A percentile compares a stretch with the other conserved stretches of the same genome.
Conservation (phyloP, 92 coral and sea anemone species). For the Bergia sp. region DNA sequence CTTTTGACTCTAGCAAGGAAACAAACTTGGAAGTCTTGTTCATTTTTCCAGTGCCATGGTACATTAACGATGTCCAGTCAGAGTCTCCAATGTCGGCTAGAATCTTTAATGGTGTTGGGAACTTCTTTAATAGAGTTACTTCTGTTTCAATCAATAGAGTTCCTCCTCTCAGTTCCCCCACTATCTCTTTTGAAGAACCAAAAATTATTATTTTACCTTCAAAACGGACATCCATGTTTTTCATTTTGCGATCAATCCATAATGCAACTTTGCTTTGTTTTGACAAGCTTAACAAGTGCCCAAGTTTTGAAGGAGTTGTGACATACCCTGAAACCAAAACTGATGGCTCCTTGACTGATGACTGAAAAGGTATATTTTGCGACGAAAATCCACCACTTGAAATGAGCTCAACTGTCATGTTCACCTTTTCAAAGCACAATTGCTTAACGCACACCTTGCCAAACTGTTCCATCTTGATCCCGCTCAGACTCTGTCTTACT, state of each 20-base stretch:
- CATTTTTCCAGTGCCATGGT: constrained; percentile 46
- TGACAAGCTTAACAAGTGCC: neutral
- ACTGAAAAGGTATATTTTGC: neutral
- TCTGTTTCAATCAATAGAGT: neutral
- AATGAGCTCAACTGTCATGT: constrained; percentile 25
- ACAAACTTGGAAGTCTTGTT: constrained; percentile 33
- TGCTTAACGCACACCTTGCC: constrained; percentile 18
- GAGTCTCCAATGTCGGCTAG: constrained; percentile 43
- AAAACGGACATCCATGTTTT: neutral
- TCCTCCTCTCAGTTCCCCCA: neutral
- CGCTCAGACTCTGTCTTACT: constrained; percentile 8
- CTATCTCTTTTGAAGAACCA: neutral
- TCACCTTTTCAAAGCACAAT: constrained; percentile 42
- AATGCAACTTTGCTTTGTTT: neutral
- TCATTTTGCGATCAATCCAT: neutral
- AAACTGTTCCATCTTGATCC: constrained; percentile 30
- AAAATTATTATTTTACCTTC: neutral
- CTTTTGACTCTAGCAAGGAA: constrained; percentile 20
- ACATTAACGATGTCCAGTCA: constrained; percentile 48
- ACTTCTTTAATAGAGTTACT: constrained; percentile 19
- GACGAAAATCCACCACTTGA: neutral
- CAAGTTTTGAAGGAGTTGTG: neutral
- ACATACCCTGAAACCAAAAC: neutral
- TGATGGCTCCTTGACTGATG: neutral
- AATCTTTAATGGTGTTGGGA: constrained; percentile 22